Evolutionary conservation across 2,888 invertebrate species (phyloP).

Genomic region (Philereme vetulata): DNA sequence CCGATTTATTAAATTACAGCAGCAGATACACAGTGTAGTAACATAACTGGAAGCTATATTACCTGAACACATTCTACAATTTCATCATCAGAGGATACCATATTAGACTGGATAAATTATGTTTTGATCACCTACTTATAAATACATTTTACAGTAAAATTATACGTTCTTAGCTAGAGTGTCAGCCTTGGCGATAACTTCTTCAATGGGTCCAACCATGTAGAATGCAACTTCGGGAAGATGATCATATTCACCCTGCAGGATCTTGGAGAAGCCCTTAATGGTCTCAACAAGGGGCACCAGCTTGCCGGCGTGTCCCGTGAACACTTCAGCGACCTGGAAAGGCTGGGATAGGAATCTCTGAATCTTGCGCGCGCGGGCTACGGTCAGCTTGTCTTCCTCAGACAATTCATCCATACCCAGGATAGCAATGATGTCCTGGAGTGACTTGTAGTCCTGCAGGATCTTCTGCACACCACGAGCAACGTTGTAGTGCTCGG

Average conservation of each 20-base stretch:
- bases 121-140: slow-evolving; percentile 39
- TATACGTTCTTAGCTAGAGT: slow-evolving; percentile 87
- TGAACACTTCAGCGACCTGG: slow-evolving; percentile 96
- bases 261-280: slow-evolving; percentile 93
- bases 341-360: slow-evolving; percentile 97
- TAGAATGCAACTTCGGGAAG: slow-evolving; percentile 97
- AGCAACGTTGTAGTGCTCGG: slow-evolving; percentile 94
- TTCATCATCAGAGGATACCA: slow-evolving; percentile 21
- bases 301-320: slow-evolving; percentile 95
- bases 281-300: slow-evolving; percentile 94
- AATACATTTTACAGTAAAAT: slow-evolving; percentile 33
- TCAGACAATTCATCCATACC: slow-evolving; percentile 95
- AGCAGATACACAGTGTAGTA: slow-evolving; percentile 53
- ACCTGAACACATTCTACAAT: slow-evolving; percentile 35
- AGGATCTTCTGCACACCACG: slow-evolving; percentile 96
- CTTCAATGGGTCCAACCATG: slow-evolving; percentile 97
- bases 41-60: slow-evolving; percentile 29
- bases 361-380: slow-evolving; percentile 97
- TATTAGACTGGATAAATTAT: slow-evolving; percentile 34
- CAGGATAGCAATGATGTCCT: slow-evolving; percentile 96
- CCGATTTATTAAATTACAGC: slow-evolving; percentile 31
- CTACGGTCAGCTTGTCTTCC: slow-evolving; percentile 96
- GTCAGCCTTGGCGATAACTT: slow-evolving; percentile 93
- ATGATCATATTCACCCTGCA: slow-evolving; percentile 94
- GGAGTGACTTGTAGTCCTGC: slow-evolving; percentile 90